phyloP scores from a whole-genome alignment of 1,140 invertebrate genomes.

The Trichogramma pretiosum region DNA sequence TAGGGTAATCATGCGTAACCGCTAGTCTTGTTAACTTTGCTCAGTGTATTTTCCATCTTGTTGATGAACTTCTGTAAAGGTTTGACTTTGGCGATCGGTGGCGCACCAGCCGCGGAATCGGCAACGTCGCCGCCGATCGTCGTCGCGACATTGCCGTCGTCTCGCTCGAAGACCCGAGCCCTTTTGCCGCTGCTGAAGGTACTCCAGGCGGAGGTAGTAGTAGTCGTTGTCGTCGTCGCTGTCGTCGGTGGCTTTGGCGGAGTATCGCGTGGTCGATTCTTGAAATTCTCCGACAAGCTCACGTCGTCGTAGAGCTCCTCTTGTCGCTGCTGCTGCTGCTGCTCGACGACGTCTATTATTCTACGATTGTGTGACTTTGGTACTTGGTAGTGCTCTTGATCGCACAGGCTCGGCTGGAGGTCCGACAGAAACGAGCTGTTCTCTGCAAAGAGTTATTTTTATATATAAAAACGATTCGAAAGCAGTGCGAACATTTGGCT shows the following conservation, averaged over 20 bases:
- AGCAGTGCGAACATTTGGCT: background rate
- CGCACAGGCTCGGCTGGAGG: slow-evolving; percentile 9
- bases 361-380: slow-evolving; percentile 21
- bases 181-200: slow-evolving; percentile 27
- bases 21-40: slow-evolving; percentile 22
- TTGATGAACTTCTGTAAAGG: slow-evolving; percentile 33
- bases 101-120: background rate
- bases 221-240: too few relatives aligned
- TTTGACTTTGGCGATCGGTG: slow-evolving; percentile 23
- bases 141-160: background rate
- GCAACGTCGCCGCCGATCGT: background rate
- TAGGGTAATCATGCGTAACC: slow-evolving; percentile 1
- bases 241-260: slow-evolving; percentile 24
- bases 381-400: slow-evolving; percentile 31
- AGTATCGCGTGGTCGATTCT: slow-evolving; percentile 22
- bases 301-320: slow-evolving; percentile 35
- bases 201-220: slow-evolving; percentile 33
- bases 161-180: slow-evolving; percentile 16
- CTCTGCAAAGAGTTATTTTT: slow-evolving; percentile 3
- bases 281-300: slow-evolving; percentile 27
- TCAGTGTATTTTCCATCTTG: slow-evolving; percentile 35
- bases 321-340: slow-evolving; percentile 1
- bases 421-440: slow-evolving; percentile 6
- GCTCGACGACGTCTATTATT: slow-evolving; percentile 3
- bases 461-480: background rate